A percentile compares a stretch with the other conserved stretches of the same genome.
These are phyloP conservation scores for Caiman crocodilus DNA, from an alignment of 2,797 vertebrate genomes.

Conservation along the genomic window DNA sequence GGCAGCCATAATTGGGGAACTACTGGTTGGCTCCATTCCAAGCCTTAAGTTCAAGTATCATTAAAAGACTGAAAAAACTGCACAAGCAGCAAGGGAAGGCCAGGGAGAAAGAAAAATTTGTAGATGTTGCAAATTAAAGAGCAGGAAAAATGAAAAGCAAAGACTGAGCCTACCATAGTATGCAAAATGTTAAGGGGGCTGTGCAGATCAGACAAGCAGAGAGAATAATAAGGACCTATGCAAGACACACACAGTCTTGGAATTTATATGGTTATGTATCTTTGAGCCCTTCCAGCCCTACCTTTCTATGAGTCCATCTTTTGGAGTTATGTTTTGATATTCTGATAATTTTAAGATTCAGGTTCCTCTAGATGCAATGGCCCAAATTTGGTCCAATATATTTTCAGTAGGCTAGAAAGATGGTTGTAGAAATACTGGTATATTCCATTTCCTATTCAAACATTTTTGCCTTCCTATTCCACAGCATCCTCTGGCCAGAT, in stretches of 20 bases:
- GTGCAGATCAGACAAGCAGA: constrained; percentile 11
- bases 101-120: constrained; percentile 61
- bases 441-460: constrained; percentile 20
- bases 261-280: neutral
- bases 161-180: constrained; percentile 12
- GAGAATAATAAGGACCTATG: constrained; percentile 3
- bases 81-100: constrained; percentile 40
- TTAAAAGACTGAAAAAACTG: constrained; percentile 64
- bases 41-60: constrained; percentile 25
- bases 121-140: constrained; percentile 66
- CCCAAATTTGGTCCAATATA: constrained; percentile 31
- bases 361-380: neutral
- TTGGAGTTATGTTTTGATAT: too few relatives aligned
- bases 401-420: constrained; percentile 42
- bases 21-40: constrained; percentile 58
- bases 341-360: too few relatives aligned
- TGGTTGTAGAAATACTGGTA: neutral
- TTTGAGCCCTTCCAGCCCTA: neutral
- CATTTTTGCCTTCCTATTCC: constrained; percentile 3
- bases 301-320: too few relatives aligned
- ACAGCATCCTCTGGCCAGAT: constrained; percentile 19
- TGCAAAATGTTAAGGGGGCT: constrained; percentile 37
- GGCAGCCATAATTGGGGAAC: constrained; percentile 51
- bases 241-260: constrained; percentile 6
- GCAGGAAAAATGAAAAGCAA: constrained; percentile 59